Base-by-base conservation (phyloP, 2,888 invertebrate genomes). In the Acanthosepion esculentum region DNA sequence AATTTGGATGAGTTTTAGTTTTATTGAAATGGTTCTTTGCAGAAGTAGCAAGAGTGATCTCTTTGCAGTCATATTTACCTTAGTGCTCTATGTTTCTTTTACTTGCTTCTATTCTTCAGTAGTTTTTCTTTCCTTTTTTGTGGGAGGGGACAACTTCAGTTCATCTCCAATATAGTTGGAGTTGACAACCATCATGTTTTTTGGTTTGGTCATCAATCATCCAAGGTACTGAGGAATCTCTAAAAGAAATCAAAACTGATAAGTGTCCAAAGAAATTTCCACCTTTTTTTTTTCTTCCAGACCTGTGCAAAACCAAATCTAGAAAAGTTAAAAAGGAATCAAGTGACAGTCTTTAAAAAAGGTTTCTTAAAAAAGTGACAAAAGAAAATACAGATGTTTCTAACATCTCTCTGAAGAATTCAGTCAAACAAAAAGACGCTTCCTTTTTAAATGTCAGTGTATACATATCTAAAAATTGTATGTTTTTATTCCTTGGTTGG, bases 141-240 rank as follows among this genome's bases (percentile, higher is more conserved):
- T n/a, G 8, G 8, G 6, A 6, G 8, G 1, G 12, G n/a, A 29
- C 29, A 41, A 41, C 64, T 64, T 64, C 64, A 64, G 23, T 78
- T 78, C 18, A 18, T 78, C 78, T 78, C 78, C 33, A n/a, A 33
- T 12, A 78, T 78, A n/a, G 78, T 78, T 78, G 78, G 78, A 78
- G 78, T 78, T 78, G 78, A 78, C 78, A 78, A 78, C n/a, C 78
- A 78, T 78, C 78, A 78, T 78, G 78, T 78, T 78, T 78, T 78
- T 78, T n/a, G 64, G 78, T n/a, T 18, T 78, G 78, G n/a, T 78
- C 78, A 78, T 78, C 78, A 78, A 78, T 78, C 78, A 78, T 41
- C n/a, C 12, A n/a, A 78, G n/a, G n/a, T n/a, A 33, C n/a, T 33
- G n/a, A n/a, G 78, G 78, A 78, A 10, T 78, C n/a, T 33, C 78